A percentile compares a stretch with the other conserved stretches of the same genome.
Conservation (phyloP, 2,113 vertebrate species). For the Caloenas nicobarica region DNA sequence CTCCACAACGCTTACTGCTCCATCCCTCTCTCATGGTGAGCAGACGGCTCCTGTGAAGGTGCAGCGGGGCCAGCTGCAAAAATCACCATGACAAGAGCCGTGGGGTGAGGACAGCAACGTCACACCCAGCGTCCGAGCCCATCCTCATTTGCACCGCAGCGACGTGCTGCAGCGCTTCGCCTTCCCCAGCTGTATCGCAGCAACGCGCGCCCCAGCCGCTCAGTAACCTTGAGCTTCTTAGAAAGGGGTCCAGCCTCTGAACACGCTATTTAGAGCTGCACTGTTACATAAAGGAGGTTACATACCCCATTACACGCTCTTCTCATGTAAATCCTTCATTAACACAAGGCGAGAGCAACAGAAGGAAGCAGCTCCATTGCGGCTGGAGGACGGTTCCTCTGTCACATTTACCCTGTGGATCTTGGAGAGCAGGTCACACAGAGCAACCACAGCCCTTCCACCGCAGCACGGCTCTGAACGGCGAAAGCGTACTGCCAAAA, state of each 20-base stretch:
- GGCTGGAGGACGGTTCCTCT: neutral
- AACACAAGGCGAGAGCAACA: neutral
- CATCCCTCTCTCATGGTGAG: neutral
- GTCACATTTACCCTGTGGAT: accelerated
- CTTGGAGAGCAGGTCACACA: neutral
- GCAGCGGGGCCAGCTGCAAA: neutral
- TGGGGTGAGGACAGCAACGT: neutral
- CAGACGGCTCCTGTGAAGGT: neutral
- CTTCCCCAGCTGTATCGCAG: neutral
- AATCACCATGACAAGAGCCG: accelerated
- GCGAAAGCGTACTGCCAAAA: neutral
- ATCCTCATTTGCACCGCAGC: neutral
- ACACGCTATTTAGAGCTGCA: neutral
- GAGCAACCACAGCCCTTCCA: neutral
- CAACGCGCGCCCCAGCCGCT: accelerated
- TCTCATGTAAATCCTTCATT: neutral
- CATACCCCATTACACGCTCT: accelerated
- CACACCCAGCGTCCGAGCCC: neutral
- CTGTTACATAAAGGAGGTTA: neutral
- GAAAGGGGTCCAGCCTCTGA: neutral
- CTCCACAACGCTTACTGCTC: neutral
- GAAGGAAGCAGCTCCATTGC: neutral
- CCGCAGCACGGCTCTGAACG: neutral
- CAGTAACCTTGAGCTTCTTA: neutral
- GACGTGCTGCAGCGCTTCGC: accelerated